Conservation (phyloP, 2,113 vertebrate species). For the Oncorhynchus clarkii region DNA sequence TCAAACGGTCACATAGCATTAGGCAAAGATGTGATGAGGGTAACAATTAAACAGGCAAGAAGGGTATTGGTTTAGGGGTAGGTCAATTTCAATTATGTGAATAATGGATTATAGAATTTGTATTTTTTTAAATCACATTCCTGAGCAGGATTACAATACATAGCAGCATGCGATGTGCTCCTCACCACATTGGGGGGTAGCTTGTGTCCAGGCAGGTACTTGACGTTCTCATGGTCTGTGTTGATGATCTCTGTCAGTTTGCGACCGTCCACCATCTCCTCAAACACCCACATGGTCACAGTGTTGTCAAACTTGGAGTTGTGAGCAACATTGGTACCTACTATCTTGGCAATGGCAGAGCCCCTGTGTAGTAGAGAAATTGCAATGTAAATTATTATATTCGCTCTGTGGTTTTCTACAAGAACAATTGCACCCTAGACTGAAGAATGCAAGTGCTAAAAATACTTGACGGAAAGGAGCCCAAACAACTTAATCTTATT, state of each 20-base stretch:
- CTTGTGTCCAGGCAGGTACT: slow-evolving; percentile 92
- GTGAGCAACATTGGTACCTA: slow-evolving; percentile 80
- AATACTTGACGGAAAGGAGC: too few relatives aligned
- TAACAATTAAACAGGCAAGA: too few relatives aligned
- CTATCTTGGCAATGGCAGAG: slow-evolving; percentile 93
- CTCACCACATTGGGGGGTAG: slow-evolving; percentile 93
- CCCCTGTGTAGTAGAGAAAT: slow-evolving; percentile 76
- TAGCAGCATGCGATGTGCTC: not conserved
- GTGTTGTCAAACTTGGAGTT: slow-evolving; percentile 79
- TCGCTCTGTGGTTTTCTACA: too few relatives aligned
- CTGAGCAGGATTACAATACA: too few relatives aligned
- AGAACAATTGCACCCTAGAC: too few relatives aligned
- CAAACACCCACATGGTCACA: slow-evolving; percentile 96
- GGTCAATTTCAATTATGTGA: too few relatives aligned
- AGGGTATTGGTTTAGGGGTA: too few relatives aligned
- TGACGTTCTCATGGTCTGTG: slow-evolving; percentile 89
- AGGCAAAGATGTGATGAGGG: too few relatives aligned
- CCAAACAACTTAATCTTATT: too few relatives aligned
- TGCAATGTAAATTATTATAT: not conserved
- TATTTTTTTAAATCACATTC: too few relatives aligned
- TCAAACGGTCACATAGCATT: not conserved
- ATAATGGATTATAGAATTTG: too few relatives aligned
- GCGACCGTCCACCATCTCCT: slow-evolving; percentile 84
- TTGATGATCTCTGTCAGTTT: slow-evolving; percentile 95
- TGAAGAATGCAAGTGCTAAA: too few relatives aligned